Percentiles rank a stretch among this genome's conserved stretches.
Evolutionary conservation across 2,797 vertebrate species (phyloP).

Genomic region (Platyrinchus mystaceus): DNA sequence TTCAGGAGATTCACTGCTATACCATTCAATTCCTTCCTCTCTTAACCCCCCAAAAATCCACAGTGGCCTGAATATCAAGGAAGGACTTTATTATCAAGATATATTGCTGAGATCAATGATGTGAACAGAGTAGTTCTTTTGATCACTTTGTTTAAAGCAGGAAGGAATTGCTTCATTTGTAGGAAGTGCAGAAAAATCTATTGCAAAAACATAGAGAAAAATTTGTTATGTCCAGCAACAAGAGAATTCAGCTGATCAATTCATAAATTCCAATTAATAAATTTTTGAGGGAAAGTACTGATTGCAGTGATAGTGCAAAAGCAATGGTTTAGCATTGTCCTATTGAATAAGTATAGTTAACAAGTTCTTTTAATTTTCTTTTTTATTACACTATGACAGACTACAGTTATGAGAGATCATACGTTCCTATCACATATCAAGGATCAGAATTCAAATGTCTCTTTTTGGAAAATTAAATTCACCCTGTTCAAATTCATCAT

Average conservation of each 20-base stretch:
- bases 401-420: not conserved
- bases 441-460: not conserved
- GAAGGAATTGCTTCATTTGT: not conserved
- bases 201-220: not conserved
- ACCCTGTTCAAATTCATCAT: not conserved
- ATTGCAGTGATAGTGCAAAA: not conserved
- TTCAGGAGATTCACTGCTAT: not conserved
- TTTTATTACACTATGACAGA: not conserved
- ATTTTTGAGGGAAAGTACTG: not conserved
- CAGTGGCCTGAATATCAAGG: not conserved
- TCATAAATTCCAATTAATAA: not conserved
- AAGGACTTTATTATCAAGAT: not conserved
- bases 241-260: not conserved
- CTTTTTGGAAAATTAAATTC: not conserved
- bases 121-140: not conserved
- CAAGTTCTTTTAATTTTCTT: not conserved
- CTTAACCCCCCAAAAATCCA: not conserved
- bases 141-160: not conserved
- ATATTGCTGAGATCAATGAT: not conserved
- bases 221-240: not conserved
- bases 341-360: not conserved
- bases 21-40: rapidly evolving
- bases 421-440: not conserved
- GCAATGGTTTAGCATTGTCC: not conserved
- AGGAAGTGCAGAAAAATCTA: not conserved